Conservation (phyloP, 2,888 invertebrate species). For the Drosophila formosana region DNA sequence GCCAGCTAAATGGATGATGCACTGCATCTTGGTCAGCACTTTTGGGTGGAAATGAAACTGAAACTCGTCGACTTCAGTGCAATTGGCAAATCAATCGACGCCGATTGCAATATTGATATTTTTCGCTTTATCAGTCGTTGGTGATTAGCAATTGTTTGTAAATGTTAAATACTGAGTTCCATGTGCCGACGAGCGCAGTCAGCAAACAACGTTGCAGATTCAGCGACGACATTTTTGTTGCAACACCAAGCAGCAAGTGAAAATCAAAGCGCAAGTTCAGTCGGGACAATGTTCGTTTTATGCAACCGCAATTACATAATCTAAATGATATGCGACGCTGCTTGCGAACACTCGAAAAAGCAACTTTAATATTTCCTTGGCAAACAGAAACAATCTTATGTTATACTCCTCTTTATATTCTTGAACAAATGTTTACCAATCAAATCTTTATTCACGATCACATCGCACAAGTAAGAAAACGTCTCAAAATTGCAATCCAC, state of each 20-base stretch:
- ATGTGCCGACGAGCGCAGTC: conserved; percentile 8
- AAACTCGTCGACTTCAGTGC: conserved; percentile 34
- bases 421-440: no score
- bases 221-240: conserved; percentile 19
- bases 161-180: neutral
- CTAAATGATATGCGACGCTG: neutral
- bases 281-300: conserved; percentile 1
- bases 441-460: no score
- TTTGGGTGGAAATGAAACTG: conserved; percentile 25
- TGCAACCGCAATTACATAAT: conserved; percentile 20
- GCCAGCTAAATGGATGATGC: conserved; percentile 26
- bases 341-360: neutral
- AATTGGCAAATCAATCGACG: conserved; percentile 20
- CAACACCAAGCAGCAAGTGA: neutral
- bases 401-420: no score
- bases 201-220: conserved; percentile 35
- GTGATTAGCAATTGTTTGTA: neutral
- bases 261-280: neutral
- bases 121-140: conserved; percentile 42
- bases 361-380: no score
- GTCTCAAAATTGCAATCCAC: no score
- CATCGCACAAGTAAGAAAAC: no score
- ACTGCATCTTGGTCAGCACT: conserved; percentile 45
- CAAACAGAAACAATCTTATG: no score
- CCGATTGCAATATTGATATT: conserved; percentile 18